Evolutionary conservation across 1,140 invertebrate genomes (phyloP).

Genomic region (Drosophila azteca): DNA sequence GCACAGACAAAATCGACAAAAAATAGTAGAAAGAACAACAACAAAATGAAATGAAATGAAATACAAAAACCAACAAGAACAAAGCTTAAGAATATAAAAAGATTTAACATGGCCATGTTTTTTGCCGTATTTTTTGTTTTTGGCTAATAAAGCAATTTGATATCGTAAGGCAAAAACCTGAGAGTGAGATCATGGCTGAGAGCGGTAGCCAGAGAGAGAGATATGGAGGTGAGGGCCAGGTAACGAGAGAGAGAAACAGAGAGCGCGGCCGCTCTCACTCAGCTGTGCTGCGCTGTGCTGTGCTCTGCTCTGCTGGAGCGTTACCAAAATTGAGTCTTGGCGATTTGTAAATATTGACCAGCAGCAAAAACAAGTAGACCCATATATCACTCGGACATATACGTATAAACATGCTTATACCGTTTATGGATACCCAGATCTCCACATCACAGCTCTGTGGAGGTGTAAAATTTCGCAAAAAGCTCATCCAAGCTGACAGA

Average conservation of each 20-base stretch:
- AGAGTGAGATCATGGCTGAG: conserved; percentile 70
- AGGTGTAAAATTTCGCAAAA: conserved; percentile 74
- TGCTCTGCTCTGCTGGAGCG: conserved; percentile 15
- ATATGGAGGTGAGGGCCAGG: conserved; percentile 4
- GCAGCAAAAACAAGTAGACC: conserved; percentile 40
- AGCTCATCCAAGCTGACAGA: conserved; percentile 45
- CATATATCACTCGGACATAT: conserved; percentile 46
- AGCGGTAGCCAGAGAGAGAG: conserved; percentile 23
- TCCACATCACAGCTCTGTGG: conserved; percentile 43
- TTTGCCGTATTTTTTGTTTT: conserved; percentile 51
- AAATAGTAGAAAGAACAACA: conserved; percentile 17
- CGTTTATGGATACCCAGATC: conserved; percentile 38
- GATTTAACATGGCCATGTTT: conserved; percentile 49
- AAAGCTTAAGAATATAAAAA: conserved; percentile 54
- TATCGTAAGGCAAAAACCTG: conserved; percentile 66
- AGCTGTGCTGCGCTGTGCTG: too few relatives aligned
- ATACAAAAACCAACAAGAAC: conserved; percentile 3
- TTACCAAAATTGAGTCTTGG: conserved; percentile 39
- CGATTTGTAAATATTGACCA: conserved; percentile 57
- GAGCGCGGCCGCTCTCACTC: conserved; percentile 8
- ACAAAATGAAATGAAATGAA: conserved; percentile 11
- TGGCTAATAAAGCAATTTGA: conserved; percentile 78
- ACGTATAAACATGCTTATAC: conserved; percentile 37
- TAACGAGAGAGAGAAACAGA: neutral
- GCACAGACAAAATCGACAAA: conserved; percentile 53